Conservation (phyloP, 2,797 vertebrate genomes). For the Melopsittacus undulatus region DNA sequence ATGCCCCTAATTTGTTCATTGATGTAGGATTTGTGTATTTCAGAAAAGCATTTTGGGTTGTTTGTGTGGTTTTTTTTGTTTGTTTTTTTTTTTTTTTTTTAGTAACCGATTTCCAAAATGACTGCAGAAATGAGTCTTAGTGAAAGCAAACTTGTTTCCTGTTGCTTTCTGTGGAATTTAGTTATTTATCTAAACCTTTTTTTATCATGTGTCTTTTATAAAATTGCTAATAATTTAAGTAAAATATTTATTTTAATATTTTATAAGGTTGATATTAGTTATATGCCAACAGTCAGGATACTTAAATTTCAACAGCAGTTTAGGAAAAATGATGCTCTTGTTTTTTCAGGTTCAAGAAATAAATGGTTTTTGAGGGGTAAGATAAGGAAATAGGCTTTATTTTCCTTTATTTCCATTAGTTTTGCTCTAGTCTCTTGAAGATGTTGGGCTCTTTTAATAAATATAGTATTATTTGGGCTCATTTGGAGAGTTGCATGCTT, state of each 20-base stretch:
- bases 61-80: too few species aligned
- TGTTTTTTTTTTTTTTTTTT: not conserved
- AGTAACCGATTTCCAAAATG: fast-evolving
- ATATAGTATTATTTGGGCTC: not conserved
- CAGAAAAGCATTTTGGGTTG: fast-evolving
- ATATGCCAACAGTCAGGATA: fast-evolving
- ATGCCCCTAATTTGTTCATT: fast-evolving
- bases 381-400: fast-evolving
- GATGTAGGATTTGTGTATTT: not conserved
- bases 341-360: fast-evolving
- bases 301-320: not conserved
- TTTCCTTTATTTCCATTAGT: not conserved
- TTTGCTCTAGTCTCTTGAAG: not conserved
- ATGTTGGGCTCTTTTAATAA: not conserved
- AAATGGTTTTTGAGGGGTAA: not conserved
- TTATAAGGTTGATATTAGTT: not conserved
- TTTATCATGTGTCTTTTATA: not conserved
- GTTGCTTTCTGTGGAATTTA: not conserved
- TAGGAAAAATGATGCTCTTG: fast-evolving
- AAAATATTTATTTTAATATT: not conserved
- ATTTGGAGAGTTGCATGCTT: not conserved
- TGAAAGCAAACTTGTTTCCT: not conserved
- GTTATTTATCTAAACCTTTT: not conserved
- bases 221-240: not conserved
- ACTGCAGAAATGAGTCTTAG: not conserved